These are phyloP conservation scores for Euura saliciscinereae DNA, from an alignment of 1,140 invertebrate species.

Conservation along the genomic window DNA sequence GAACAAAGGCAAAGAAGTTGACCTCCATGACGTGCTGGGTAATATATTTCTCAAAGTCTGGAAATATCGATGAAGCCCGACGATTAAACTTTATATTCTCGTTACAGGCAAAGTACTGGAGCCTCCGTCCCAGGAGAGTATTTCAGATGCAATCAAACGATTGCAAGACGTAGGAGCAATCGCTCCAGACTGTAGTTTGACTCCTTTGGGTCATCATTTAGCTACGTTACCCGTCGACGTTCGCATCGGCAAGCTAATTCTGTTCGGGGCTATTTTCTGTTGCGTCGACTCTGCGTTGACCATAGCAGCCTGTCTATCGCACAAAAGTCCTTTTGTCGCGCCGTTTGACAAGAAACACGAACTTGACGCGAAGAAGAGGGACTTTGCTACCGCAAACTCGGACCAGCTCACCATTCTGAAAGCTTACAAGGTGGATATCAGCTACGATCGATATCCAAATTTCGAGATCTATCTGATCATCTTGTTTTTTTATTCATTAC, in stretches of 20 bases:
- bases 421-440: slow-evolving; percentile 72
- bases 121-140: slow-evolving; percentile 77
- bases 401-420: slow-evolving; percentile 82
- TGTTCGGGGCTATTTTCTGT: slow-evolving; percentile 90
- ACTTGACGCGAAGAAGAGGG: slow-evolving; percentile 73
- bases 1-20: slow-evolving; percentile 67
- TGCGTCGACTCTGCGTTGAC: slow-evolving; percentile 94
- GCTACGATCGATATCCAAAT: slow-evolving; percentile 23
- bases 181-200: slow-evolving; percentile 79
- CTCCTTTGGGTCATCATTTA: slow-evolving; percentile 87
- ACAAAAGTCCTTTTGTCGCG: slow-evolving; percentile 82
- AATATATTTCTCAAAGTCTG: slow-evolving; percentile 32
- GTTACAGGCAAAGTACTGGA: slow-evolving; percentile 72
- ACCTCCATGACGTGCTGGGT: slow-evolving; percentile 73
- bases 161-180: slow-evolving; percentile 87
- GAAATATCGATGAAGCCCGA: slow-evolving; percentile 3
- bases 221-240: slow-evolving; percentile 91
- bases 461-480: slow-evolving; percentile 11
- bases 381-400: slow-evolving; percentile 75
- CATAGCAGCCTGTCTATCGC: slow-evolving; percentile 87
- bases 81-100: slow-evolving; percentile 17
- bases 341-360: slow-evolving; percentile 78
- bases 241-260: slow-evolving; percentile 85
- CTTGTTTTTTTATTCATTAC: slow-evolving; percentile 33
- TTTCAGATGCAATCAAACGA: slow-evolving; percentile 77